Conservation (phyloP, 2,888 invertebrate genomes). For the Scaptomyza parva region DNA sequence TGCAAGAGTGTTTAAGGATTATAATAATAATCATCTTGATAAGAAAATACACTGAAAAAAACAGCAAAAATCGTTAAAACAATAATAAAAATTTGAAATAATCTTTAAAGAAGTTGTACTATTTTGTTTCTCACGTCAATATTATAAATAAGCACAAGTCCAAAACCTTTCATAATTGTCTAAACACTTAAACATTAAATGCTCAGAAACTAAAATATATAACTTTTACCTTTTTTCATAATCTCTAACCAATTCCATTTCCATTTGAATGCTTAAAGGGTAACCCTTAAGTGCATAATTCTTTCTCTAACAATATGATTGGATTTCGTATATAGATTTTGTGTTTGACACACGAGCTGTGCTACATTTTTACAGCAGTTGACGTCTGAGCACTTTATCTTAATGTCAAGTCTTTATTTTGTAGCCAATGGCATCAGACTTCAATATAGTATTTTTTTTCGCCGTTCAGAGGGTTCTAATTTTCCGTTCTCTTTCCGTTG, state of each 20-base stretch:
- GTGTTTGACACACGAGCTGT: conserved; percentile 45
- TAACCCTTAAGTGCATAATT: conserved; percentile 27
- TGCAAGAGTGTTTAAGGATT: too few relatives aligned
- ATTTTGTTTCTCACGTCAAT: too few relatives aligned
- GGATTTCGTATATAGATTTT: conserved; percentile 25
- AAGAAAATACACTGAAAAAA: too few relatives aligned
- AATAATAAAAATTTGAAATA: too few relatives aligned
- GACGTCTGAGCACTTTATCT: conserved; percentile 71
- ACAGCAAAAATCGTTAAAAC: too few relatives aligned
- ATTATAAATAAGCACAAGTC: too few relatives aligned
- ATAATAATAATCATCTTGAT: too few relatives aligned
- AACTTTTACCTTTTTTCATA: background rate
- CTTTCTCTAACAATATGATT: conserved; percentile 20
- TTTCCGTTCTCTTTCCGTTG: conserved; percentile 8
- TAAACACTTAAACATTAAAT: background rate
- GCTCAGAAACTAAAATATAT: background rate
- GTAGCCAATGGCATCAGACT: conserved; percentile 16
- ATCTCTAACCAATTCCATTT: background rate
- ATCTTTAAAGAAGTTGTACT: too few relatives aligned
- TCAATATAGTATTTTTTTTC: conserved; percentile 26
- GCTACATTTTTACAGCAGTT: conserved; percentile 51
- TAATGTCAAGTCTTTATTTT: conserved; percentile 61
- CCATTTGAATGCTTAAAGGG: conserved; percentile 11
- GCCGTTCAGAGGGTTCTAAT: conserved; percentile 18
- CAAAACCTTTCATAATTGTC: background rate